Percentiles rank a stretch among this genome's conserved stretches.
Conservation (phyloP, 1,140 invertebrate genomes). For the Ceratina japonica region DNA sequence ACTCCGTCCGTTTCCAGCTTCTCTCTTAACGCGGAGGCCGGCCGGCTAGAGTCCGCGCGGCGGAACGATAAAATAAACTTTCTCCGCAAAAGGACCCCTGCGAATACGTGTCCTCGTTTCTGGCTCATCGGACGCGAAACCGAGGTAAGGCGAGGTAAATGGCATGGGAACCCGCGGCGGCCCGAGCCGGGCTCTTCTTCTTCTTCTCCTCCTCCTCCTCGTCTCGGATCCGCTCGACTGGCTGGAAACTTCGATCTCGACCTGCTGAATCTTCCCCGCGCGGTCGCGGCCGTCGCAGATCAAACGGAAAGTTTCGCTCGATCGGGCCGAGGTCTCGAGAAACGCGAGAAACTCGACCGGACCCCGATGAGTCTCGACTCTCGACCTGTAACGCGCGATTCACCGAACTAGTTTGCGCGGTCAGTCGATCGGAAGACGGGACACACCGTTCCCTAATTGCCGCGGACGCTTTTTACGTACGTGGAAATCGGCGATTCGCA, state of each 20-base stretch:
- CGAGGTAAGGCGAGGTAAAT: slow-evolving; percentile 57
- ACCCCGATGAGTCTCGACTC: background rate
- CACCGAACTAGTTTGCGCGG: background rate
- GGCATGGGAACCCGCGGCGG: slow-evolving; percentile 64
- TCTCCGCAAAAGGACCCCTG: slow-evolving; percentile 51
- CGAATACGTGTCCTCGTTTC: slow-evolving; percentile 56
- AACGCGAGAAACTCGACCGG: slow-evolving; percentile 6
- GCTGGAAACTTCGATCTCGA: slow-evolving; percentile 59
- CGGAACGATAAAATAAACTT: slow-evolving; percentile 61
- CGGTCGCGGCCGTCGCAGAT: slow-evolving; percentile 39
- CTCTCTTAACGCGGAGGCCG: background rate
- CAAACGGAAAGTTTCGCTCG: slow-evolving; percentile 29
- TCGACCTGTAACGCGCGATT: background rate
- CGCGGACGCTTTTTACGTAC: too few species aligned
- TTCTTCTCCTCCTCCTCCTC: too few species aligned
- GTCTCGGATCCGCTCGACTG: slow-evolving; percentile 63
- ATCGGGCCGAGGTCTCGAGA: slow-evolving; percentile 1
- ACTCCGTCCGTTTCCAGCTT: too few species aligned
- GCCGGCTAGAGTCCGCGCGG: background rate
- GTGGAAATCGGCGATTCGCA: too few species aligned
- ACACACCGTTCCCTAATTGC: background rate
- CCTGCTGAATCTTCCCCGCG: slow-evolving; percentile 55
- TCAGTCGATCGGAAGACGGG: background rate
- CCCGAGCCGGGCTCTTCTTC: slow-evolving; percentile 42
- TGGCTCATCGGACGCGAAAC: slow-evolving; percentile 60